Evolutionary conservation across 2,113 vertebrate species (phyloP).

Genomic region (Mormyrus iriodes): DNA sequence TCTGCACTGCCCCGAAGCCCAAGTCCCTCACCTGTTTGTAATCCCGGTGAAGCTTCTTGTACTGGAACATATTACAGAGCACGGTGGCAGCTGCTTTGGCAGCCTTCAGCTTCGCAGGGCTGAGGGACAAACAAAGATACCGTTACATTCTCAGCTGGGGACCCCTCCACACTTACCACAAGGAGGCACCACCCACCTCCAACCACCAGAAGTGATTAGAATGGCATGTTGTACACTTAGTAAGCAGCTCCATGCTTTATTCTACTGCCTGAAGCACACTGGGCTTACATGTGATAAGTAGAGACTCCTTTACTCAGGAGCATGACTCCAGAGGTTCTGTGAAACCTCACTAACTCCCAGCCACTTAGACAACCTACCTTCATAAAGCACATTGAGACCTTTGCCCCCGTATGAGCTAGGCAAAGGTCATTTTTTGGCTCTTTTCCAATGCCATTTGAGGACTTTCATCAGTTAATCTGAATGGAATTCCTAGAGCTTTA

Average conservation of each 20-base stretch:
- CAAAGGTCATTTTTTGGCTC: neutral
- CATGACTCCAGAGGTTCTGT: neutral
- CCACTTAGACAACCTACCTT: neutral
- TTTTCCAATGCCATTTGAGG: neutral
- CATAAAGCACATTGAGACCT: neutral
- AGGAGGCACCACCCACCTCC: neutral
- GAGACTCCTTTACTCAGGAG: neutral
- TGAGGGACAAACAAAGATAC: conserved; percentile 41
- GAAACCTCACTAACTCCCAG: neutral
- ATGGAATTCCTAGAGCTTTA: neutral
- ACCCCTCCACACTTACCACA: neutral
- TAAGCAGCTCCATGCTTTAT: neutral
- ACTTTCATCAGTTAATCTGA: neutral
- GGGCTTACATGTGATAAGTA: neutral
- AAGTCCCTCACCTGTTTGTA: conserved; percentile 74
- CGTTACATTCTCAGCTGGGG: neutral
- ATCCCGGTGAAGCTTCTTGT: conserved; percentile 87
- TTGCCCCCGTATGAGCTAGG: neutral
- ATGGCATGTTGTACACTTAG: neutral
- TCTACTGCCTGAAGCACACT: neutral
- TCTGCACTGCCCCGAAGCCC: neutral
- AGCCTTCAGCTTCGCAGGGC: conserved; percentile 76
- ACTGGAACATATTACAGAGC: conserved; percentile 91
- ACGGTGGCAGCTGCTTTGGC: conserved; percentile 82
- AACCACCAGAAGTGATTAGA: neutral